Percentiles rank a stretch among this genome's conserved stretches.
phyloP scores from a whole-genome alignment of 2,888 invertebrate genomes.

The Tillus elongatus region DNA sequence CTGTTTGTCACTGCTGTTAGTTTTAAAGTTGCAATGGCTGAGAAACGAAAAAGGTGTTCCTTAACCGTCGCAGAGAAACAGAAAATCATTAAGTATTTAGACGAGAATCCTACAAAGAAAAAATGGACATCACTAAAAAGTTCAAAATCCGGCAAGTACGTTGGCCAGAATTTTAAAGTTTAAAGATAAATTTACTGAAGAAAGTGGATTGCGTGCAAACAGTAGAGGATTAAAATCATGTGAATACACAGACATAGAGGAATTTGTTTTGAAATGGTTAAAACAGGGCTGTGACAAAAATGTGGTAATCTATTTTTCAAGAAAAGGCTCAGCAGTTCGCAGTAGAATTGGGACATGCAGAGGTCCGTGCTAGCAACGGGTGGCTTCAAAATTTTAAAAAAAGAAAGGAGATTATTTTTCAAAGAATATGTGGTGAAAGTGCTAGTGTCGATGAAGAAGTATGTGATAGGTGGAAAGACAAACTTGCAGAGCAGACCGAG shows the following conservation, averaged over 20 bases:
- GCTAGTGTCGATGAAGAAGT: slow-evolving; percentile 6
- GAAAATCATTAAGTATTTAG: too few relatives aligned
- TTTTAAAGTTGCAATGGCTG: too few relatives aligned
- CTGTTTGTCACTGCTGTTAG: too few relatives aligned
- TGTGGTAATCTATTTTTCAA: slow-evolving; percentile 4
- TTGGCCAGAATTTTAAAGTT: slow-evolving; percentile 18
- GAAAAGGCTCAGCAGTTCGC: slow-evolving; percentile 6
- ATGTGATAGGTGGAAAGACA: too few relatives aligned
- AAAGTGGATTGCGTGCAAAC: slow-evolving; percentile 9
- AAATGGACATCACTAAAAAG: too few relatives aligned
- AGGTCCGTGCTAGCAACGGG: slow-evolving; percentile 6
- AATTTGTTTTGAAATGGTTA: slow-evolving; percentile 5
- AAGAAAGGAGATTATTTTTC: slow-evolving; percentile 4
- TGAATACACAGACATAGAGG: slow-evolving; percentile 11
- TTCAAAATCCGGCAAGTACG: slow-evolving; percentile 17
- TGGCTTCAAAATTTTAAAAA: slow-evolving; percentile 9
- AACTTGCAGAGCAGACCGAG: too few relatives aligned
- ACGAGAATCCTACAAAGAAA: too few relatives aligned
- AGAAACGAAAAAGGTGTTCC: too few relatives aligned
- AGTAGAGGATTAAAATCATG: slow-evolving; percentile 13
- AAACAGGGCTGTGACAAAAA: slow-evolving; percentile 7
- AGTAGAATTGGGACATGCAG: slow-evolving; percentile 4
- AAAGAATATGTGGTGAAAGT: slow-evolving; percentile 9
- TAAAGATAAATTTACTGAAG: too few relatives aligned
- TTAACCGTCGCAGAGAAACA: too few relatives aligned